A percentile compares a stretch with the other conserved stretches of the same genome.
Conservation (phyloP, 2,113 vertebrate species). For the Brachirus orientalis region DNA sequence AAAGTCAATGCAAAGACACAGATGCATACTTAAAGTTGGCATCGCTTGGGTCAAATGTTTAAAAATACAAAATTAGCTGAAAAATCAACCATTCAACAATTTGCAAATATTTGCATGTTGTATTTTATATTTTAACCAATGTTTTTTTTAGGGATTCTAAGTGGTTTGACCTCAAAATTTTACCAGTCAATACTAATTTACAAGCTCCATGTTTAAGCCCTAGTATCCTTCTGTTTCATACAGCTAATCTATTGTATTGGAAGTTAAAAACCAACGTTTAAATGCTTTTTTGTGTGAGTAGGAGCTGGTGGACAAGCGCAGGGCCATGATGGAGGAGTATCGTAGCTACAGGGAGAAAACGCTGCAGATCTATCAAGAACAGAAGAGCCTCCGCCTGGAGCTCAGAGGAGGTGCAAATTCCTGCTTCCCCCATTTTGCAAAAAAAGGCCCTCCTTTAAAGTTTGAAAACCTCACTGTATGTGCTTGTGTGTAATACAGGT, state of each 20-base stretch:
- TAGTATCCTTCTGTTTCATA: too few relatives aligned
- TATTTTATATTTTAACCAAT: too few relatives aligned
- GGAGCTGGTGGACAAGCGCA: slow-evolving; percentile 95
- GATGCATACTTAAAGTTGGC: too few relatives aligned
- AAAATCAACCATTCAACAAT: too few relatives aligned
- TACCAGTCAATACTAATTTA: too few relatives aligned
- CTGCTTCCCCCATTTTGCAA: background rate
- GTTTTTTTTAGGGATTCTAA: too few relatives aligned
- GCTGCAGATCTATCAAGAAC: slow-evolving; percentile 86
- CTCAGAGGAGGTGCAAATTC: slow-evolving; percentile 88
- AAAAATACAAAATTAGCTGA: too few relatives aligned
- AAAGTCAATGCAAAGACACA: too few relatives aligned
- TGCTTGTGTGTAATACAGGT: slow-evolving; percentile 69
- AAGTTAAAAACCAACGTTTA: background rate
- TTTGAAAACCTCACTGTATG: background rate
- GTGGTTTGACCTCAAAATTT: too few relatives aligned
- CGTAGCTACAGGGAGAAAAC: slow-evolving; percentile 89
- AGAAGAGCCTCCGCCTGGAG: slow-evolving; percentile 89
- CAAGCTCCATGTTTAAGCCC: too few relatives aligned
- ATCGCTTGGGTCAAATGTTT: too few relatives aligned
- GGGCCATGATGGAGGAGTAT: slow-evolving; percentile 97
- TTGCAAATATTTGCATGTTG: too few relatives aligned
- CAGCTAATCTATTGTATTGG: background rate
- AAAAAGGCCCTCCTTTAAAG: background rate
- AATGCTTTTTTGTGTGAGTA: slow-evolving; percentile 59